Evolutionary conservation across 2,888 invertebrate genomes (phyloP), one percentile per base, ranked within the genome.

Genomic region (Ormyrus pomaceus): DNA sequence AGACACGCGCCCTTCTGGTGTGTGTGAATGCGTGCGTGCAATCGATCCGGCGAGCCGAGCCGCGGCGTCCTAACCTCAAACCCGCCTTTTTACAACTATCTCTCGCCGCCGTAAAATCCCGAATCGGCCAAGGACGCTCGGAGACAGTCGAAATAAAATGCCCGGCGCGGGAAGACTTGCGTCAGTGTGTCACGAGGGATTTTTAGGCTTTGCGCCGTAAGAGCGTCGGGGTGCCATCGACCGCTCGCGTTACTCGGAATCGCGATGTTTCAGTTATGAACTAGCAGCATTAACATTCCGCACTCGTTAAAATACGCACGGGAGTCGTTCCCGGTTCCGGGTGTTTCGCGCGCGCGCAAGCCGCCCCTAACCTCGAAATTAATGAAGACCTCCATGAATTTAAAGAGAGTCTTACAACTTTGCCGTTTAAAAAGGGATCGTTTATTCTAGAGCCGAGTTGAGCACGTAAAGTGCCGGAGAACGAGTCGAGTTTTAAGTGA

Each of bases 61-160:
- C 59, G 59, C 50, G 48, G 82, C 84, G 77, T 83, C 84, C 87
- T 88, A 88, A 88, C 88, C 88, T 88, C 86, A 87, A 88, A 81
- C 79, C n/a, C 48, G 45, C 53, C 13, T 13, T 13, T 13, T 13
- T 13, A 13, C 13, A 13, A 13, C 13, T 13, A 13, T 13, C 13
- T 13, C 13, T 13, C 13, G 13, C 13, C 13, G 13, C 13, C 13
- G 13, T 13, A 13, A 13, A 13, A 13, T 13, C 13, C 13, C 0
- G 13, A 13, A 13, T 13, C 13, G 13, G 13, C 13, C 13, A 13
- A 13, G 13, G 13, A 13, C 13, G 13, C 13, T 13, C 13, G 13
- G 0, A 13, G 13, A 13, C 13, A 13, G 13, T 13, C 13, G 13
- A 13, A 13, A 13, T 13, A 13, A 13, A 13, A 13, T 13, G 13